These are phyloP conservation scores for Leptosomus discolor DNA, from an alignment of 2,113 vertebrate species.

Conservation along the genomic window DNA sequence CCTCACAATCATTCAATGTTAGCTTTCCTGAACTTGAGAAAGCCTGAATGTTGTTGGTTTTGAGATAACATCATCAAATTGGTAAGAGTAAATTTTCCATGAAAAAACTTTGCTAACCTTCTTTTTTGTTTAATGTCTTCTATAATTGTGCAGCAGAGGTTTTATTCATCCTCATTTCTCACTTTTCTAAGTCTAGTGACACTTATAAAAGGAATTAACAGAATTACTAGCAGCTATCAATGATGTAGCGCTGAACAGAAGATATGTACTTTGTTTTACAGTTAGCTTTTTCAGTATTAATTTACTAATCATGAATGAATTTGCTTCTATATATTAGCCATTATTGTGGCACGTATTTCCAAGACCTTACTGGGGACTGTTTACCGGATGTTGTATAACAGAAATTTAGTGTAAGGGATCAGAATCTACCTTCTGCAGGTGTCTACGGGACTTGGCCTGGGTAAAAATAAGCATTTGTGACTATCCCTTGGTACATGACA, in stretches of 20 bases:
- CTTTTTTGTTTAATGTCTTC: not conserved
- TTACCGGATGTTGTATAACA: not conserved
- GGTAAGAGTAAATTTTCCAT: not conserved
- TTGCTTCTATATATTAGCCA: not conserved
- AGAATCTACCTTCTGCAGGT: not conserved
- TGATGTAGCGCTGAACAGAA: not conserved
- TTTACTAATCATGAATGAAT: not conserved
- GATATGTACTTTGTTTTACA: not conserved
- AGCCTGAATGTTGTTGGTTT: not conserved
- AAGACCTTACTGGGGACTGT: not conserved
- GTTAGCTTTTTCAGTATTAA: not conserved
- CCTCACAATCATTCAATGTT: not conserved
- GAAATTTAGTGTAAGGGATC: not conserved
- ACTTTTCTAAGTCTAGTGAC: not conserved
- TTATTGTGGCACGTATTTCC: not conserved
- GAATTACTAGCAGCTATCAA: not conserved
- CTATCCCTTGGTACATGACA: not conserved
- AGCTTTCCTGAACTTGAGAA: not conserved
- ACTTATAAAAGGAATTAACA: not conserved
- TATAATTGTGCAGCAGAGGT: not conserved
- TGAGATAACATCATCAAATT: not conserved
- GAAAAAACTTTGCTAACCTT: not conserved
- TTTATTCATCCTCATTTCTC: not conserved
- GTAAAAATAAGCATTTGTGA: not conserved
- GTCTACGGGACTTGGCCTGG: not conserved